Evolutionary conservation across 2,888 invertebrate species (phyloP).

Genomic region (Perizoma flavofasciatum): DNA sequence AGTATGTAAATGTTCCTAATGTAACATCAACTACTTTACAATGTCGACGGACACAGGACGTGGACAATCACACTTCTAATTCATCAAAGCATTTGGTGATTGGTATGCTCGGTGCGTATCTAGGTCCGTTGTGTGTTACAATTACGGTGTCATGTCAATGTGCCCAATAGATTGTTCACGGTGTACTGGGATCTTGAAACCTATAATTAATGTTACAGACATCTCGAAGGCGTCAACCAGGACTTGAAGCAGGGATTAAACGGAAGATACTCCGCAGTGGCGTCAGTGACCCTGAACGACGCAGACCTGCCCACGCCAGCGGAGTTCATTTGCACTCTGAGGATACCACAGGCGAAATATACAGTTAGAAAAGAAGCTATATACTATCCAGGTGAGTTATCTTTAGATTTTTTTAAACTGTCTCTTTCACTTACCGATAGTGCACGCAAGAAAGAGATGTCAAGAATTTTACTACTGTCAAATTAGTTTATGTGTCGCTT

Average conservation of each 20-base stretch:
- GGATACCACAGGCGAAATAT: slow-evolving; percentile 86
- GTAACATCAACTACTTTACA: too few species aligned
- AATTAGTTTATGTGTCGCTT: too few species aligned
- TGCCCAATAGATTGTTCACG: too few species aligned
- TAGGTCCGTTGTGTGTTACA: too few species aligned
- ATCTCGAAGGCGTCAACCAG: slow-evolving; percentile 68
- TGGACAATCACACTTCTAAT: slow-evolving; percentile 7
- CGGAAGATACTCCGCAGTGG: slow-evolving; percentile 82
- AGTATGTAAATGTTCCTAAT: too few species aligned
- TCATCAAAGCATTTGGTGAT: slow-evolving; percentile 4
- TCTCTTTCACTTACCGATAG: too few species aligned
- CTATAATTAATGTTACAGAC: slow-evolving; percentile 45
- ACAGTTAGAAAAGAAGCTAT: slow-evolving; percentile 80
- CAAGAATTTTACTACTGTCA: too few species aligned
- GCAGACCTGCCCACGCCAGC: slow-evolving; percentile 78
- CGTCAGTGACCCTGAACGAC: slow-evolving; percentile 79
- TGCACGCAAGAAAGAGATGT: too few species aligned
- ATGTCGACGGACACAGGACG: not conserved
- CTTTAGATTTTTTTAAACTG: not conserved
- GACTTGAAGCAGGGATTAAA: slow-evolving; percentile 60
- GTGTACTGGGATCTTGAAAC: too few species aligned
- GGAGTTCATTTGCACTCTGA: slow-evolving; percentile 85
- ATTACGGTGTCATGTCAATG: too few species aligned
- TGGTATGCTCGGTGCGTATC: not conserved
- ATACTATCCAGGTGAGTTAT: slow-evolving; percentile 82